Percentiles rank a stretch among this genome's conserved stretches.
Conservation (phyloP, 2,888 invertebrate genomes). For the Keiferia lycopersicella region DNA sequence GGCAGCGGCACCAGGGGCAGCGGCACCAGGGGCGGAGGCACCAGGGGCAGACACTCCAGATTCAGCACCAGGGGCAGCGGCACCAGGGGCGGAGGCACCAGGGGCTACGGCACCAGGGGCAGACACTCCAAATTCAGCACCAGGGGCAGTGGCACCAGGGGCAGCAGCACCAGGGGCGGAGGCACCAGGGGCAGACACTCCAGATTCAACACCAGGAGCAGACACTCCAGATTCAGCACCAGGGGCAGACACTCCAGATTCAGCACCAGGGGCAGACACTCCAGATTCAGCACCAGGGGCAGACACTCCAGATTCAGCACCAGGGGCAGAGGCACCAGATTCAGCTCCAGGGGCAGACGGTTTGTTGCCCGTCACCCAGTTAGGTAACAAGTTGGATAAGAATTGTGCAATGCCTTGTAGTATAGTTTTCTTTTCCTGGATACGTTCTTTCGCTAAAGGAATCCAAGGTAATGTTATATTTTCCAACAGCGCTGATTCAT, state of each 20-base stretch:
- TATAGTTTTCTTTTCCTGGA: conserved; percentile 60
- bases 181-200: neutral
- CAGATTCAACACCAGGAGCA: conserved; percentile 19
- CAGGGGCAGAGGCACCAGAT: conserved; percentile 2
- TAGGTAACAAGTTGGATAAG: conserved; percentile 59
- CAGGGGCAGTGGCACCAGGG: conserved; percentile 5
- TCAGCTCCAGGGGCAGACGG: neutral
- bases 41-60: conserved; percentile 19
- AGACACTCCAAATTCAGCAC: neutral
- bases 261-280: conserved; percentile 9
- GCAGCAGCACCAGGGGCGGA: neutral
- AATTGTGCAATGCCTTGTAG: conserved; percentile 58
- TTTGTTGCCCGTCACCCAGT: conserved; percentile 50
- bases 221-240: conserved; percentile 8
- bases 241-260: neutral
- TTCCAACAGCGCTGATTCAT: conserved; percentile 57
- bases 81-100: neutral
- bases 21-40: neutral
- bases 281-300: conserved; percentile 1
- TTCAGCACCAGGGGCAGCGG: neutral
- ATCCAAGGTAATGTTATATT: conserved; percentile 58
- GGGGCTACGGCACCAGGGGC: conserved; percentile 1
- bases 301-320: neutral
- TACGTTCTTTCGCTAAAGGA: conserved; percentile 48
- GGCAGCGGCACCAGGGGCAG: conserved; percentile 1